Evolutionary conservation across 2,888 invertebrate species (phyloP).

Genomic region (Anodontia alba): DNA sequence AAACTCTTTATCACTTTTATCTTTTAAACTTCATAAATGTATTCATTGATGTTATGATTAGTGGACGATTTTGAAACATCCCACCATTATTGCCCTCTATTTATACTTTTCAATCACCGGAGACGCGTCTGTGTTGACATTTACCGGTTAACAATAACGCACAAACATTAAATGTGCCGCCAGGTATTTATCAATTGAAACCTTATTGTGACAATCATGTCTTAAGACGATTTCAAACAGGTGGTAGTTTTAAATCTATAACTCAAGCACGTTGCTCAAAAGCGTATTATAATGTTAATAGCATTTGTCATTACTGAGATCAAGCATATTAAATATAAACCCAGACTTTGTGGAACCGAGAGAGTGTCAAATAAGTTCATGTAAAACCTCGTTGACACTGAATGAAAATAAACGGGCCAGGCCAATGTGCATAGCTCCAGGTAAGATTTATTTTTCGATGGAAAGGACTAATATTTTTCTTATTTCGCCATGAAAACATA

Average conservation of each 20-base stretch:
- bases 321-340: constrained; percentile 50
- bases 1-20: constrained; percentile 11
- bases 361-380: constrained; percentile 51
- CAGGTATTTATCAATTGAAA: constrained; percentile 39
- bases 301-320: constrained; percentile 55
- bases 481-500: too few relatives aligned
- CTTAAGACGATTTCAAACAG: constrained; percentile 19
- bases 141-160: not conserved
- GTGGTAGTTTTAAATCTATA: constrained; percentile 19
- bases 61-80: not conserved
- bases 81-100: not conserved
- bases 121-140: constrained; percentile 17
- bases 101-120: constrained; percentile 11
- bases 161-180: constrained; percentile 17
- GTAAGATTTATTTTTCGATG: too few relatives aligned
- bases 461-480: too few relatives aligned
- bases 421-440: too few relatives aligned
- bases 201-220: constrained; percentile 35
- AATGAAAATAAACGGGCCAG: not conserved
- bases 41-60: not conserved
- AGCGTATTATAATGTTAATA: constrained; percentile 56
- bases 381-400: constrained; percentile 1
- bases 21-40: not conserved
- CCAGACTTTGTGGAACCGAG: constrained; percentile 60
- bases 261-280: constrained; percentile 25